phyloP scores from a whole-genome alignment of 2,888 invertebrate genomes.

The Adelognathus sp. region DNA sequence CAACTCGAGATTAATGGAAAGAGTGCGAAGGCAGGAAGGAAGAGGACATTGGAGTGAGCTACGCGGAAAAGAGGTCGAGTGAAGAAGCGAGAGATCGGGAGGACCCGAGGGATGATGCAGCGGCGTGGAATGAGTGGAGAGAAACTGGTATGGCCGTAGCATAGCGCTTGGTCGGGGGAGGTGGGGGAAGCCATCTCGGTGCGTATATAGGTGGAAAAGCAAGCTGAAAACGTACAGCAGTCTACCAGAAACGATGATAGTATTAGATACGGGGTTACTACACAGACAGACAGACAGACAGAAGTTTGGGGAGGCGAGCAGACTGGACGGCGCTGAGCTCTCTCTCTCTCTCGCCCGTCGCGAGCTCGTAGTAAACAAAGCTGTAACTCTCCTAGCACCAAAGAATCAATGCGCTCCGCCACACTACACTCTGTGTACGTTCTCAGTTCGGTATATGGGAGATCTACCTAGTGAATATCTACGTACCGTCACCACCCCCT shows the following conservation, averaged over 20 bases:
- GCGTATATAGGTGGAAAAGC: slow-evolving; percentile 25
- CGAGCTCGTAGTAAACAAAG: slow-evolving; percentile 80
- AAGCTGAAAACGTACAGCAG: slow-evolving; percentile 42
- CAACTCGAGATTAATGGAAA: slow-evolving; percentile 19
- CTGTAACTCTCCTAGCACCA: slow-evolving; percentile 80
- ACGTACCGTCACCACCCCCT: slow-evolving; percentile 46
- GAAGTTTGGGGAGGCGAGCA: slow-evolving; percentile 66
- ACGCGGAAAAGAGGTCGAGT: slow-evolving; percentile 53
- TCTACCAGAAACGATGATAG: slow-evolving; percentile 39
- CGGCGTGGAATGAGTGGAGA: slow-evolving; percentile 20
- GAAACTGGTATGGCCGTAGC: slow-evolving; percentile 34
- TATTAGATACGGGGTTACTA: slow-evolving; percentile 24
- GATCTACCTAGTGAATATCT: slow-evolving; percentile 34
- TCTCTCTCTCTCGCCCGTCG: too few species aligned
- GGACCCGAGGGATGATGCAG: slow-evolving; percentile 9
- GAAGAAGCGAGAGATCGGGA: slow-evolving; percentile 50
- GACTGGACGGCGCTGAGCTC: slow-evolving; percentile 80
- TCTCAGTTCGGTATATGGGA: slow-evolving; percentile 29
- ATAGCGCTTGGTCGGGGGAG: slow-evolving; percentile 20
- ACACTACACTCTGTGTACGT: slow-evolving; percentile 24
- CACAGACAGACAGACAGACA: slow-evolving; percentile 65
- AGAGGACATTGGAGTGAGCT: slow-evolving; percentile 61
- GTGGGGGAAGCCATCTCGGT: slow-evolving; percentile 47
- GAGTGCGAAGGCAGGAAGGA: slow-evolving; percentile 46
- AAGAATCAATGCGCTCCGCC: slow-evolving; percentile 77